Percentiles rank a stretch among this genome's conserved stretches.
phyloP scores from a whole-genome alignment of 2,888 invertebrate genomes.

The Andrena camellia region DNA sequence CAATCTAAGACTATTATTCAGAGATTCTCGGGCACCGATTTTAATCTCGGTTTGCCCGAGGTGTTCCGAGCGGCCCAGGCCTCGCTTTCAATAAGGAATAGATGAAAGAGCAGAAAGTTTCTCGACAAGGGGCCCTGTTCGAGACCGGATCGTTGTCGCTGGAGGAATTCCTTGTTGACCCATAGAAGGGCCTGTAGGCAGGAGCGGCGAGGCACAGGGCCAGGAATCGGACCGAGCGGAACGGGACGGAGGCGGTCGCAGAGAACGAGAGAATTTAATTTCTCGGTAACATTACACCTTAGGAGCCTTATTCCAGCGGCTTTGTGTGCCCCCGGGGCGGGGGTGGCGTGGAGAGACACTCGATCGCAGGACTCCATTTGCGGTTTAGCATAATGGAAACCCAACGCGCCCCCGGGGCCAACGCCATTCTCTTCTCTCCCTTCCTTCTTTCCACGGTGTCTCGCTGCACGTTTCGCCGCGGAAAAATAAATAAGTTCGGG shows the following conservation, averaged over 20 bases:
- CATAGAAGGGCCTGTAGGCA: conserved; percentile 18
- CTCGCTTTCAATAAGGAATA: not conserved
- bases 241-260: conserved; percentile 51
- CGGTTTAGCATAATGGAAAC: conserved; percentile 85
- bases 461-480: conserved; percentile 27
- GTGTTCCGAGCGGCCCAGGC: not conserved
- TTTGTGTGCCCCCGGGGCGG: conserved; percentile 79
- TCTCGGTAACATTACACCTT: conserved; percentile 84
- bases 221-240: conserved; percentile 30
- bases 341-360: conserved; percentile 81
- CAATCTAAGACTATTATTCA: too few relatives aligned
- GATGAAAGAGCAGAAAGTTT: not conserved
- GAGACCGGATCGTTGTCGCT: not conserved
- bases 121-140: not conserved
- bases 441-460: conserved; percentile 34
- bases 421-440: conserved; percentile 45
- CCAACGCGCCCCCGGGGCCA: conserved; percentile 82
- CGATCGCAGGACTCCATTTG: conserved; percentile 85
- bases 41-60: too few relatives aligned
- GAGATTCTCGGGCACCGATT: too few relatives aligned
- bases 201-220: not conserved
- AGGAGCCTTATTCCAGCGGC: conserved; percentile 79
- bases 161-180: not conserved
- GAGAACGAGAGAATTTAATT: conserved; percentile 82
- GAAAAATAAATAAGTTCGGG: conserved; percentile 65